A percentile compares a stretch with the other conserved stretches of the same genome.
Conservation (phyloP, 2,113 vertebrate genomes). For the Merops nubicus region DNA sequence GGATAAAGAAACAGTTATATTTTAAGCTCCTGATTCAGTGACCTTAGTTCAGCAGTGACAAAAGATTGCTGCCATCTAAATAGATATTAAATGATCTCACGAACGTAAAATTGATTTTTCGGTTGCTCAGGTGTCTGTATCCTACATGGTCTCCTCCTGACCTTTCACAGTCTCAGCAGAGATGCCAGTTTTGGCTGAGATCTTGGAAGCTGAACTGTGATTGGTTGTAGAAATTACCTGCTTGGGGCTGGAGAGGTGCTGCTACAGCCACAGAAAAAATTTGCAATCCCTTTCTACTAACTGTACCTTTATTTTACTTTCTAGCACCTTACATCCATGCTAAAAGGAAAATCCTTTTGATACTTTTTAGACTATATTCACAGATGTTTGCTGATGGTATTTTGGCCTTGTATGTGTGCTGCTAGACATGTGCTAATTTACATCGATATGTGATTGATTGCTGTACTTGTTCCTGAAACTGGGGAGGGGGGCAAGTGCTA, state of each 20-base stretch:
- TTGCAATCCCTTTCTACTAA: neutral
- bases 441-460: neutral
- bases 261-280: neutral
- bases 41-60: neutral
- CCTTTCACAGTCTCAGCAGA: neutral
- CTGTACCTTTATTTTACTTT: neutral
- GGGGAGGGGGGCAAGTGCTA: neutral
- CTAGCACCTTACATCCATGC: neutral
- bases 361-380: neutral
- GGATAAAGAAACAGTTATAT: neutral
- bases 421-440: neutral
- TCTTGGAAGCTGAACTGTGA: neutral
- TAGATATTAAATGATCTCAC: neutral
- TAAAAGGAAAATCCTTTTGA: neutral
- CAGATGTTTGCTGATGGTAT: neutral
- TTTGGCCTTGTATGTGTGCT: neutral
- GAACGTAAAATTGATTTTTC: neutral
- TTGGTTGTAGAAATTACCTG: neutral
- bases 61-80: neutral
- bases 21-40: conserved; percentile 1
- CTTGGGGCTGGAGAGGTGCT: neutral
- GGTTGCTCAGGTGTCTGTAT: neutral
- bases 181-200: neutral
- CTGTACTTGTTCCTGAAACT: conserved; percentile 20
- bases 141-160: neutral